These are phyloP conservation scores for Stylophora pistillata DNA, from an alignment of 64 coral and sea anemone genomes.

Conservation along the genomic window DNA sequence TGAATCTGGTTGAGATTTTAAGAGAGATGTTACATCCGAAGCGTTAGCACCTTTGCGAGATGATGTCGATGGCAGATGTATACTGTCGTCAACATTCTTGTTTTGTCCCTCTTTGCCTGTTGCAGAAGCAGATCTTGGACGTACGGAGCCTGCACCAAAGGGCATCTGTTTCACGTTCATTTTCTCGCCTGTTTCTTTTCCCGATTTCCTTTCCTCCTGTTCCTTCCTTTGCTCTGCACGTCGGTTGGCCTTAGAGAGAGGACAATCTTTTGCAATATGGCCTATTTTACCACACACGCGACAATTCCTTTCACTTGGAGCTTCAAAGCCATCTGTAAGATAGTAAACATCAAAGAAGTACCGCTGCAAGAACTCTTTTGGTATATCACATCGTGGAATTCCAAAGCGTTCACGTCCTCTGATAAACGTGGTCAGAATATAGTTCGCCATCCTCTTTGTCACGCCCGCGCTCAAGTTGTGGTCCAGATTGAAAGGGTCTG, in stretches of 20 bases:
- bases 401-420: conserved; percentile 85
- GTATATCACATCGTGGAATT: conserved; percentile 20
- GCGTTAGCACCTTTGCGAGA: not conserved
- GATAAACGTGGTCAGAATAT: conserved; percentile 54
- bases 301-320: conserved; percentile 71
- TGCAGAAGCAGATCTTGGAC: conserved; percentile 12
- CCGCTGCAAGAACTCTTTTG: not conserved
- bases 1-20: not conserved
- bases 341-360: conserved; percentile 82
- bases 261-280: conserved; percentile 86
- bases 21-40: not conserved
- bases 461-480: conserved; percentile 88
- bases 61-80: not conserved
- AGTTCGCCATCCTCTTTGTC: conserved; percentile 70
- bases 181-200: conserved; percentile 4
- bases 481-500: conserved; percentile 87
- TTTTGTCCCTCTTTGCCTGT: conserved; percentile 12
- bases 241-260: conserved; percentile 65
- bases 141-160: not conserved
- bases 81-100: not conserved
- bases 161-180: conserved; percentile 23
- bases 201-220: conserved; percentile 32
- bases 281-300: conserved; percentile 74
- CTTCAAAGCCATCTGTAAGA: too few species aligned
- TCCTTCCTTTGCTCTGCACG: conserved; percentile 60